Percentiles rank a stretch among this genome's conserved stretches.
Evolutionary conservation across 2,888 invertebrate species (phyloP).

Genomic region (Campoplex capitator): DNA sequence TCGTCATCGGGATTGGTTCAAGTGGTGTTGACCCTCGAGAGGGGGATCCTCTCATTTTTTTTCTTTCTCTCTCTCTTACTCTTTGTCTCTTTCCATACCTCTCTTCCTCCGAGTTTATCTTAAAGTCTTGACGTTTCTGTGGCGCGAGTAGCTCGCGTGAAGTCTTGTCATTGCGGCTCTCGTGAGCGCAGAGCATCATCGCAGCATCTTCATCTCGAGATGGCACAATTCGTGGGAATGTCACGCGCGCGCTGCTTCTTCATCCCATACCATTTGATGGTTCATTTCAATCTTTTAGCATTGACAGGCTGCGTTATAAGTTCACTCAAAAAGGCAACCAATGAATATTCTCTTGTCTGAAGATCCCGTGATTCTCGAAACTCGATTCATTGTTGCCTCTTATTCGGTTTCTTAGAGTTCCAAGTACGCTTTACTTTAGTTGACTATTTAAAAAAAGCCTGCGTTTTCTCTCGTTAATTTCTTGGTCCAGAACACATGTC

Average conservation of each 20-base stretch:
- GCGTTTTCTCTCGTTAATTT: too few species aligned
- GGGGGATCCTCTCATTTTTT: constrained; percentile 20
- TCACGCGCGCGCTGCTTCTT: constrained; percentile 59
- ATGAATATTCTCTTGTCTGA: background rate
- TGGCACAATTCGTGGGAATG: constrained; percentile 80
- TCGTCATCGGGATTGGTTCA: constrained; percentile 83
- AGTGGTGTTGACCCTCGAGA: constrained; percentile 82
- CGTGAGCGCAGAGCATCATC: constrained; percentile 12
- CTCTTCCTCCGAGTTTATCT: constrained; percentile 2
- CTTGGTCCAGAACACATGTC: background rate
- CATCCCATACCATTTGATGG: constrained; percentile 67
- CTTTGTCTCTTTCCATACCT: background rate
- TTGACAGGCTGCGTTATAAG: background rate
- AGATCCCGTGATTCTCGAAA: background rate
- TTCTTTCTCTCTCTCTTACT: constrained; percentile 19
- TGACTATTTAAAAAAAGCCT: background rate
- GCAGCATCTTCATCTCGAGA: constrained; percentile 31
- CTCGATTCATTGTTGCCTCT: background rate
- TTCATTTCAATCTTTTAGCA: constrained; percentile 27
- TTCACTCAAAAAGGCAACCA: background rate
- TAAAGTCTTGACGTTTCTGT: constrained; percentile 6
- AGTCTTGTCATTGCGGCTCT: constrained; percentile 41
- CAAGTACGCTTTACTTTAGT: background rate
- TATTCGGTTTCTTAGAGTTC: background rate
- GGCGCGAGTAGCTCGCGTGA: constrained; percentile 29